Evolutionary conservation across 2,797 vertebrate genomes (phyloP).

Genomic region (Sebastes trivittatus): DNA sequence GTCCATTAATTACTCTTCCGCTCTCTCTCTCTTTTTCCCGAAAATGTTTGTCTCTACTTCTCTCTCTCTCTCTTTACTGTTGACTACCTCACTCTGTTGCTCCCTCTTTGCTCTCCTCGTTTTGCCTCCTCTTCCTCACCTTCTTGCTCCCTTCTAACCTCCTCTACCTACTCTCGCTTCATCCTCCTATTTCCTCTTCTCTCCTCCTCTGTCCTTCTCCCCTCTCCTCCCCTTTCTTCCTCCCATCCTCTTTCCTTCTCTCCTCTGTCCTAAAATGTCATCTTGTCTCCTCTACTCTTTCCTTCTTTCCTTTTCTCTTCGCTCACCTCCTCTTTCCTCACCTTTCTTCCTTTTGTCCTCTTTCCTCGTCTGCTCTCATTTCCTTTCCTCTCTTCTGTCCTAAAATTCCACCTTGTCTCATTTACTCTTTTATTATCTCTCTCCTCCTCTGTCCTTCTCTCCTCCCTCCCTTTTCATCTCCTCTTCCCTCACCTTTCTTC

Average conservation of each 20-base stretch:
- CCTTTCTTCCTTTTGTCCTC: not conserved
- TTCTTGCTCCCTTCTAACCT: not conserved
- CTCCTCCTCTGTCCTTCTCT: not conserved
- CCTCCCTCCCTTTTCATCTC: not conserved
- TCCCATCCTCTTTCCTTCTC: not conserved
- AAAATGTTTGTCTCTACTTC: not conserved
- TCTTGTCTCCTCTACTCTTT: too few relatives aligned
- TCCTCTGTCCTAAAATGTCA: too few relatives aligned
- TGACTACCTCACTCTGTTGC: not conserved
- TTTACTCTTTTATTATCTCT: not conserved
- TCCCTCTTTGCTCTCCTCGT: not conserved
- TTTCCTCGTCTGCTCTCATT: too few relatives aligned
- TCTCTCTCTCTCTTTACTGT: slow-evolving; percentile 12
- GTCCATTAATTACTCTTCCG: slow-evolving; percentile 38
- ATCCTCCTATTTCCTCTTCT: not conserved
- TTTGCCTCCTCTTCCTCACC: not conserved
- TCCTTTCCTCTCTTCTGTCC: not conserved
- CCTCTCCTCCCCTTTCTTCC: not conserved
- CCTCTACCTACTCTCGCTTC: not conserved
- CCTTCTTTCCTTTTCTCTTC: not conserved
- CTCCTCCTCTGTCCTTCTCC: not conserved
- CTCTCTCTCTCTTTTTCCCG: slow-evolving; percentile 4
- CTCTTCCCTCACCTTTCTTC: too few relatives aligned
- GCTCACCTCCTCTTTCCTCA: not conserved
- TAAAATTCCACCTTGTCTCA: not conserved